These are phyloP conservation scores for Tenrec ecaudatus DNA, from an alignment of 2,113 vertebrate genomes.

Conservation along the genomic window DNA sequence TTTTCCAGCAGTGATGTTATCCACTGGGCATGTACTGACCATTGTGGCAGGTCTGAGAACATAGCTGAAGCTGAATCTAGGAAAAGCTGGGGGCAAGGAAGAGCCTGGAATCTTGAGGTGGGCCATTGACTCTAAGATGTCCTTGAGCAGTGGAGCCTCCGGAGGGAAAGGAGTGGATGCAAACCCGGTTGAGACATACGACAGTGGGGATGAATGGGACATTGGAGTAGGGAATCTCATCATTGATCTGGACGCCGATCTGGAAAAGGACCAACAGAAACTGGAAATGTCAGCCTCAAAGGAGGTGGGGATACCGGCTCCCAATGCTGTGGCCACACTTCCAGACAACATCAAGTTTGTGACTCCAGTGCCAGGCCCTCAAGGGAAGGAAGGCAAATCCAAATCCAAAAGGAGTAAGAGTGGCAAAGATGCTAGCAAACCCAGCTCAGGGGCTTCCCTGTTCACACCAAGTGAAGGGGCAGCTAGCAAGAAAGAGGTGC, in stretches of 20 bases:
- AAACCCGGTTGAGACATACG: constrained; percentile 99
- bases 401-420: constrained; percentile 99
- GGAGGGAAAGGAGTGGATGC: constrained; percentile 99
- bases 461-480: constrained; percentile 90
- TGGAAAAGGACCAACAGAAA: constrained; percentile 99
- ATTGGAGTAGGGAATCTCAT: constrained; percentile 99
- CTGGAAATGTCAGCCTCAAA: constrained; percentile 99
- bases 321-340: constrained; percentile 96
- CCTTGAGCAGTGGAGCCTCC: constrained; percentile 99
- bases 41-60: constrained; percentile 89
- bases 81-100: constrained; percentile 87
- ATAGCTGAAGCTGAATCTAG: constrained; percentile 90
- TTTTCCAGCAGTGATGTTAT: constrained; percentile 93
- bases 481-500: constrained; percentile 93
- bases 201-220: constrained; percentile 99
- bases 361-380: constrained; percentile 96
- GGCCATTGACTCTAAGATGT: constrained; percentile 99
- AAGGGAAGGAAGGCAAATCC: constrained; percentile 99
- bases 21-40: constrained; percentile 91
- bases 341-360: constrained; percentile 99
- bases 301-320: constrained; percentile 95
- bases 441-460: constrained; percentile 89
- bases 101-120: constrained; percentile 90
- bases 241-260: constrained; percentile 99
- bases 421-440: constrained; percentile 97